Conservation (phyloP, 1,140 invertebrate genomes). For the Globodera ellingtonae region DNA sequence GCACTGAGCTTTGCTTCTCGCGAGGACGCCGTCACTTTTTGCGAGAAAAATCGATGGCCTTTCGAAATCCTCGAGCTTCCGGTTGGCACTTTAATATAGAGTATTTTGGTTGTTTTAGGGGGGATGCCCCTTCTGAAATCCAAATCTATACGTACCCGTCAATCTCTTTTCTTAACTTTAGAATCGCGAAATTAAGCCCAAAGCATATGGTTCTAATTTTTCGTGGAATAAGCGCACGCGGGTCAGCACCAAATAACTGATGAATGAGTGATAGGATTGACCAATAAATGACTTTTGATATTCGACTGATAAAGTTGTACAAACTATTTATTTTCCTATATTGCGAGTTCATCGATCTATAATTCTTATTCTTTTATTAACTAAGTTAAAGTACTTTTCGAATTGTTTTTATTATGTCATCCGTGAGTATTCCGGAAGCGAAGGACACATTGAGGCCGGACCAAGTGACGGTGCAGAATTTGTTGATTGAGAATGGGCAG, state of each 20-base stretch:
- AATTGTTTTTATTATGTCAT: conserved; percentile 30
- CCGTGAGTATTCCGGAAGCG: conserved; percentile 23
- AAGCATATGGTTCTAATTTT: conserved; percentile 90
- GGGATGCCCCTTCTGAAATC: too few species aligned
- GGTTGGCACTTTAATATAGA: background rate
- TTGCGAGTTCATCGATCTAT: too few species aligned
- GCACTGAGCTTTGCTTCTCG: conserved; percentile 76
- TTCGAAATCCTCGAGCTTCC: conserved; percentile 78
- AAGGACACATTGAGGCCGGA: conserved; percentile 11
- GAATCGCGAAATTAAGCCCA: conserved; percentile 72
- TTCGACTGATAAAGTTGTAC: too few species aligned
- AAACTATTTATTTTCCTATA: too few species aligned
- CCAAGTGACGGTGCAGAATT: conserved; percentile 47
- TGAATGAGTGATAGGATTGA: background rate
- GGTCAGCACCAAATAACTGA: conserved; percentile 84
- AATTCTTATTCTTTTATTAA: too few species aligned
- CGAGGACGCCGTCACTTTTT: conserved; percentile 87
- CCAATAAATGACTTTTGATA: too few species aligned
- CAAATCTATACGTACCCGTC: too few species aligned
- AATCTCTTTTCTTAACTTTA: conserved; percentile 47
- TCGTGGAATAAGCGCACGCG: conserved; percentile 92
- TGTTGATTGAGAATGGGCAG: conserved; percentile 61
- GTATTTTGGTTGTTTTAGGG: too few species aligned
- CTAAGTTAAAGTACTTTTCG: too few species aligned
- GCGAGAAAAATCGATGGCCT: conserved; percentile 91